Percentiles rank a stretch among this genome's conserved stretches.
Conservation (phyloP, 2,797 vertebrate genomes). For the Simalia tracyae region DNA sequence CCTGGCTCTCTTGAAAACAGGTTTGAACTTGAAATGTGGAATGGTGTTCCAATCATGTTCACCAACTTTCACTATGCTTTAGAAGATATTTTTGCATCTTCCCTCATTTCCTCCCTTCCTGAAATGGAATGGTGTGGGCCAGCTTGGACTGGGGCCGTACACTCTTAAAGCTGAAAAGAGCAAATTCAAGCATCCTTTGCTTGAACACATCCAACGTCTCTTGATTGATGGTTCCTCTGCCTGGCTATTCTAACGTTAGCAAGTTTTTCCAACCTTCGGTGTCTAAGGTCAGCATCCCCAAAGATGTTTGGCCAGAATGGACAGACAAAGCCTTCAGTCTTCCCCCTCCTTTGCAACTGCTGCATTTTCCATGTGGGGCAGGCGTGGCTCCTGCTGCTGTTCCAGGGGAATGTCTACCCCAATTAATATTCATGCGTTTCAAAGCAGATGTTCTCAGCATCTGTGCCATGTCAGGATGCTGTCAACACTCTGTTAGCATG, state of each 20-base stretch:
- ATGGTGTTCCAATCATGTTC: not conserved
- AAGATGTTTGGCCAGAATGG: not conserved
- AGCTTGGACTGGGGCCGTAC: not conserved
- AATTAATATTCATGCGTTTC: constrained; percentile 71
- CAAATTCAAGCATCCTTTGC: not conserved
- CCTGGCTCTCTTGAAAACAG: not conserved
- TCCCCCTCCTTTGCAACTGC: not conserved
- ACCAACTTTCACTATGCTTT: not conserved
- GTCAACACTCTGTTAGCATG: constrained; percentile 81
- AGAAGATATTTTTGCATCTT: no score
- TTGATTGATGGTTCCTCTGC: no score
- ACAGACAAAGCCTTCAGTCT: not conserved
- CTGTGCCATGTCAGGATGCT: constrained; percentile 81
- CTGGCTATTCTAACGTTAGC: no score
- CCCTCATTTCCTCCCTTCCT: not conserved
- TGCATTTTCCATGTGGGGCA: not conserved
- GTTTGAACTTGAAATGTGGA: not conserved
- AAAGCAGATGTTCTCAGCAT: constrained; percentile 80
- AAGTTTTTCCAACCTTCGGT: no score
- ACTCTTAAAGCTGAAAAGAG: not conserved
- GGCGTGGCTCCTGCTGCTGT: not conserved
- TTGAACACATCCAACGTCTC: no score
- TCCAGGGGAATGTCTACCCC: constrained; percentile 1
- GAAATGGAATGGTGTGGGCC: not conserved
- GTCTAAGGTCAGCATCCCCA: no score